Conservation (phyloP, 2,888 invertebrate species). For the Athrips mouffetella region DNA sequence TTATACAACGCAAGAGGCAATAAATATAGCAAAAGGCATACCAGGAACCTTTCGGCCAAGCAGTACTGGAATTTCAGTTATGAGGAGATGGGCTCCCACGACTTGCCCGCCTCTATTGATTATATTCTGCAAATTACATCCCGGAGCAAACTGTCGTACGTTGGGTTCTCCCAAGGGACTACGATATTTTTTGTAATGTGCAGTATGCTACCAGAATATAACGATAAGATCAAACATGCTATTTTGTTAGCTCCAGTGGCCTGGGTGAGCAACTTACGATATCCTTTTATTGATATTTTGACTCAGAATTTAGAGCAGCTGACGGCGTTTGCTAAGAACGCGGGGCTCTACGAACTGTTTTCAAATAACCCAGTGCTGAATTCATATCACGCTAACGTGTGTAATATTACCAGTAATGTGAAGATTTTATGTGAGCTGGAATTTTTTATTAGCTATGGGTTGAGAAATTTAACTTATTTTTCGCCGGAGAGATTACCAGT, state of each 20-base stretch:
- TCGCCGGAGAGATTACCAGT: conserved; percentile 46
- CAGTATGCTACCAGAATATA: conserved; percentile 55
- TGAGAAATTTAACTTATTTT: conserved; percentile 46
- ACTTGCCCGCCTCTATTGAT: conserved; percentile 59
- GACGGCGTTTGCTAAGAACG: conserved; percentile 33
- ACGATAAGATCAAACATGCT: conserved; percentile 56
- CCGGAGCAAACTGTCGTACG: conserved; percentile 46
- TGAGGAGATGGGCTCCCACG: conserved; percentile 64
- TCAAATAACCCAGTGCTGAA: conserved; percentile 40
- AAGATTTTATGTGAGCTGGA: conserved; percentile 52
- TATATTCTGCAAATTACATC: conserved; percentile 46
- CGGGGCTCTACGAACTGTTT: conserved; percentile 53
- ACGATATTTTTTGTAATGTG: conserved; percentile 61
- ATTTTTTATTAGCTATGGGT: conserved; percentile 49
- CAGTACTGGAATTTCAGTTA: conserved; percentile 62
- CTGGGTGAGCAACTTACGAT: conserved; percentile 44
- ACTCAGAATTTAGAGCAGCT: conserved; percentile 38
- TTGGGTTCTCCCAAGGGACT: conserved; percentile 67
- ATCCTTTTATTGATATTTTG: conserved; percentile 47
- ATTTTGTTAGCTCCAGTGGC: conserved; percentile 61
- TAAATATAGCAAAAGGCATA: conserved; percentile 57
- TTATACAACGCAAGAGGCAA: conserved; percentile 62
- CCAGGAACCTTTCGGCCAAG: conserved; percentile 38
- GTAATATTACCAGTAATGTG: conserved; percentile 37
- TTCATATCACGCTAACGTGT: conserved; percentile 47